These are phyloP conservation scores for Stenotaenia linearis DNA, from an alignment of 2,888 invertebrate genomes.

Conservation along the genomic window DNA sequence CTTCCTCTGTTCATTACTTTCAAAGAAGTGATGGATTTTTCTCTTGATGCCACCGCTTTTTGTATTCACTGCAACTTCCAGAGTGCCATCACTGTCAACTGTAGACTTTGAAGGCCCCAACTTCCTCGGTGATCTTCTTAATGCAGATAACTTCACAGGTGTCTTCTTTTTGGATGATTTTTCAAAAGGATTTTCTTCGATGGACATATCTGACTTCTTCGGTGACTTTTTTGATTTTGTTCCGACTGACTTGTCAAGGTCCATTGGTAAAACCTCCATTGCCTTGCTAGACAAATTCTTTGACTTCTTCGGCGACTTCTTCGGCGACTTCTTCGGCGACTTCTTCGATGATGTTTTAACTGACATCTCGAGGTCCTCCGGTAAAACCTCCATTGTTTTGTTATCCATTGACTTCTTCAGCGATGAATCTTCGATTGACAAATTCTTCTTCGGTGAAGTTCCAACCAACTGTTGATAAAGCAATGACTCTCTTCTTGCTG, in stretches of 20 bases:
- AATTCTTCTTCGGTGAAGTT: not conserved
- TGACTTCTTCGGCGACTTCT: not conserved
- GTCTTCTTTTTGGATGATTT: no score
- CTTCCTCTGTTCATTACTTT: not conserved
- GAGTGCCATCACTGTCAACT: not conserved
- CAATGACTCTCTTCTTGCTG: no score
- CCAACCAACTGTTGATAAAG: not conserved
- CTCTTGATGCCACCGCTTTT: not conserved
- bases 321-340: not conserved
- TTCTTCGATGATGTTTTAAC: not conserved
- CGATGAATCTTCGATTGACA: no score
- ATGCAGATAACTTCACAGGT: no score
- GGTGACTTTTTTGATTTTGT: not conserved
- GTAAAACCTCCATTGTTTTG: not conserved
- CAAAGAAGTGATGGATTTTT: not conserved
- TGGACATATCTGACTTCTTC: no score
- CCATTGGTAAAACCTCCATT: not conserved
- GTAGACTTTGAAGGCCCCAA: not conserved
- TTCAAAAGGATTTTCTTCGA: no score
- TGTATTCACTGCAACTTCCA: not conserved
- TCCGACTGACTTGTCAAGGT: not conserved
- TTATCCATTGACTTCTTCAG: not conserved
- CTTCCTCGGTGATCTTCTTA: not conserved
- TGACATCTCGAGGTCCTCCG: not conserved
- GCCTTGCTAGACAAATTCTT: not conserved